Percentiles rank a stretch among this genome's conserved stretches.
Evolutionary conservation across 2,888 invertebrate species (phyloP).

Genomic region (Phrixothrix hirtus): DNA sequence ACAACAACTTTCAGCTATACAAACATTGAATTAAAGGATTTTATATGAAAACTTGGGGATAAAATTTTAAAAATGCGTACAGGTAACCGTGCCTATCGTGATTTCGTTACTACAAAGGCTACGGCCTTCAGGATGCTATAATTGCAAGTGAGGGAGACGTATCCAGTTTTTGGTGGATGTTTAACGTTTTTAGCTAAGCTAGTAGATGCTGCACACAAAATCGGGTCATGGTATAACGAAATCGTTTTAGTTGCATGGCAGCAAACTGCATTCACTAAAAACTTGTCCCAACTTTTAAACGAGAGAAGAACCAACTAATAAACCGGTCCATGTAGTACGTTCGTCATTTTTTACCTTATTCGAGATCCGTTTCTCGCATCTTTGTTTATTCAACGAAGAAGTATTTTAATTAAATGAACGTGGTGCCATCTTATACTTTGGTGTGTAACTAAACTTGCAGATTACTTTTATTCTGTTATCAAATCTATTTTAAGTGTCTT

Average conservation of each 20-base stretch:
- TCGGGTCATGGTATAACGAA: conserved; percentile 57
- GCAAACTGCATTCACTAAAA: conserved; percentile 54
- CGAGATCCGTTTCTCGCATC: conserved; percentile 42
- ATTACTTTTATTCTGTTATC: no score
- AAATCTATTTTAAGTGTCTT: neutral
- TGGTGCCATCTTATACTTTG: neutral
- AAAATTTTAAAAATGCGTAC: no score
- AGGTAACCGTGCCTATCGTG: no score
- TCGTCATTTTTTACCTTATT: conserved; percentile 50
- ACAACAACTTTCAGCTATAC: conserved; percentile 24
- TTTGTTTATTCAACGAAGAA: conserved; percentile 39
- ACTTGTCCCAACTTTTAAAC: conserved; percentile 54
- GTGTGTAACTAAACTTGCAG: neutral
- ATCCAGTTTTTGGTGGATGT: conserved; percentile 32
- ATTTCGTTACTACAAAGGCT: conserved; percentile 39
- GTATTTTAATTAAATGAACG: neutral
- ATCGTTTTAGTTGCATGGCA: conserved; percentile 54
- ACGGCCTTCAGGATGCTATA: conserved; percentile 41
- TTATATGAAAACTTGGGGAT: no score
- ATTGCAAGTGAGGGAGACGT: conserved; percentile 23
- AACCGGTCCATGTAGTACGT: conserved; percentile 51
- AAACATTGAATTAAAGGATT: no score
- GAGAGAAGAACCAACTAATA: conserved; percentile 52
- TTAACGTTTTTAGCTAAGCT: conserved; percentile 50
- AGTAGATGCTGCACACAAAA: conserved; percentile 53